Base-by-base conservation (phyloP, 2,888 invertebrate species). In the Tuberolachnus salignus region DNA sequence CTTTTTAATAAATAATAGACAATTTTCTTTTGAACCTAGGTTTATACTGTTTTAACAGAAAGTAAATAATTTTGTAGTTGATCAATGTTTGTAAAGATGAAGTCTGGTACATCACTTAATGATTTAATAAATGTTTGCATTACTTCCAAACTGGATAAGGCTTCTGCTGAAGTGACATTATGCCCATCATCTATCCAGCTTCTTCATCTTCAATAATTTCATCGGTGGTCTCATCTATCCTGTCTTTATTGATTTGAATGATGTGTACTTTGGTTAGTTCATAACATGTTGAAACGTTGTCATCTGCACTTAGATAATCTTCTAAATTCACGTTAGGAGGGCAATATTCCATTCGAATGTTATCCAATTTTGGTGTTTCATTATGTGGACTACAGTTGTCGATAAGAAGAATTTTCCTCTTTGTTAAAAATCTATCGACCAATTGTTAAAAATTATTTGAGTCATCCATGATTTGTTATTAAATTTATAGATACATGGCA, bases 381-480 rank as follows among this genome's bases (percentile, higher is more conserved):
- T 53, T 53, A 6, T 53, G 53, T 53, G 19, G 21, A 57, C 11
- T 23, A 64, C 63, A 64, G 44, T 34, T 64, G 21, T 64, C 16
- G 51, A 34, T 34, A 34, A 34, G 34, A 34, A 34, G 34, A 34
- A 34, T 51, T 51, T 51, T 51, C 51, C 16, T 26, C 26, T 67
- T 16, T 51, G 51, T 51, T 16, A n/a, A 16, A 51, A 51, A 51
- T 34, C 34, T 34, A 34, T 34, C 34, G 6, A 34, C 34, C 34
- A 34, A 34, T 34, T 6, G 6, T 34, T 34, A 34, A 34, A 34
- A 34, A 34, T 42, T 21, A 16, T 21, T 57, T n/a, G 14, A 4
- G 57, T 78, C 82, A 82, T 81, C 83, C 82, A 83, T 8, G 82
- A 80, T 73, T 80, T 83, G 26, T 73, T 74, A 66, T 83, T 83